These are phyloP conservation scores for Riptortus pedestris DNA, from an alignment of 1,140 invertebrate genomes.

Conservation along the genomic window DNA sequence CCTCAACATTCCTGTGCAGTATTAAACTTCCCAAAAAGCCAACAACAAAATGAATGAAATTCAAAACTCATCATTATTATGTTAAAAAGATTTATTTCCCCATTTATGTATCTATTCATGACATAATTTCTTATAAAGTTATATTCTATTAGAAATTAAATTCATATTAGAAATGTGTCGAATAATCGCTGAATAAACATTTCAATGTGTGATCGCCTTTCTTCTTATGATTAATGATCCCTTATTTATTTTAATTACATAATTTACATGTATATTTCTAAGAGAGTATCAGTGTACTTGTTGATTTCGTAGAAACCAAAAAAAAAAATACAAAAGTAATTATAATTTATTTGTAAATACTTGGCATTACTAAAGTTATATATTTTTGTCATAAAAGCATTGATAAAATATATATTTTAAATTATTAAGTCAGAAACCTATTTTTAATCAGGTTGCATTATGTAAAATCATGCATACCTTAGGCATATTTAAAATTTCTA, in stretches of 20 bases:
- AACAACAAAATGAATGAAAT: too few species aligned
- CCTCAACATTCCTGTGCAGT: not conserved
- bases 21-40: not conserved
- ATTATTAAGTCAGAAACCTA: slow-evolving; percentile 23
- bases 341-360: slow-evolving; percentile 12
- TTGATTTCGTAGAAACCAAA: not conserved
- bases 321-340: not conserved
- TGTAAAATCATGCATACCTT: slow-evolving; percentile 14
- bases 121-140: not conserved
- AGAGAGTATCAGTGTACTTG: not conserved
- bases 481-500: slow-evolving; percentile 16
- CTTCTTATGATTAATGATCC: not conserved
- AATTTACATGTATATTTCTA: not conserved
- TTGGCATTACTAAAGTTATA: slow-evolving; percentile 22
- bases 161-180: not conserved
- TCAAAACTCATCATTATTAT: not conserved
- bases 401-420: slow-evolving; percentile 25
- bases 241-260: not conserved
- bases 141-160: not conserved
- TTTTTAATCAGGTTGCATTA: slow-evolving; percentile 19
- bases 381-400: slow-evolving; percentile 25
- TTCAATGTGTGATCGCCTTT: not conserved
- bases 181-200: slow-evolving; percentile 3
- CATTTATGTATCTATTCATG: not conserved
- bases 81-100: not conserved